Percentiles rank a stretch among this genome's conserved stretches.
These are phyloP conservation scores for Gambusia holbrooki DNA, from an alignment of 2,113 vertebrate species.

Conservation along the genomic window DNA sequence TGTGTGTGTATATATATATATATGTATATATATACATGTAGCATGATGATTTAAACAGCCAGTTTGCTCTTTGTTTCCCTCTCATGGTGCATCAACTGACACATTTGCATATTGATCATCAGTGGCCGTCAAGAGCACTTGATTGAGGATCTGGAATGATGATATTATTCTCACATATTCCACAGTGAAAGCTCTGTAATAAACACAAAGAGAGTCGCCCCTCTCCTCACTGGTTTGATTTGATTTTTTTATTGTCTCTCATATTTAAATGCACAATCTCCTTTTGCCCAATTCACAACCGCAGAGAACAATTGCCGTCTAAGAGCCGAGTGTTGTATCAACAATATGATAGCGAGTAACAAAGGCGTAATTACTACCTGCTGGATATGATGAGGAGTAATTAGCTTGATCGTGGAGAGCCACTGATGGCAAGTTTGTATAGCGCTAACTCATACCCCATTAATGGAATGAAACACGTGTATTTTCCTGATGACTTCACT, in stretches of 20 bases:
- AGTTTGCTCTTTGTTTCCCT: constrained; percentile 59
- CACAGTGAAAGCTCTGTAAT: constrained; percentile 65
- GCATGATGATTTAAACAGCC: constrained; percentile 50
- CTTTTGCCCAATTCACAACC: constrained; percentile 57
- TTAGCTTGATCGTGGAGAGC: constrained; percentile 70
- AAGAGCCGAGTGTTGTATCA: constrained; percentile 77
- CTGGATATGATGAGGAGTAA: constrained; percentile 79
- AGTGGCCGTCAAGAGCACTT: constrained; percentile 66
- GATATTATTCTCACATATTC: constrained; percentile 42
- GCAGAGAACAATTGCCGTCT: constrained; percentile 70
- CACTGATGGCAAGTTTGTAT: constrained; percentile 63
- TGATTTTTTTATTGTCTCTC: constrained; percentile 62
- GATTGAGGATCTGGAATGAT: constrained; percentile 54
- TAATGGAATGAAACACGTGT: constrained; percentile 55
- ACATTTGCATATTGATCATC: constrained; percentile 56
- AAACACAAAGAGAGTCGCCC: constrained; percentile 50
- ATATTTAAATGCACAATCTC: constrained; percentile 74
- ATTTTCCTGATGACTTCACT: constrained; percentile 38
- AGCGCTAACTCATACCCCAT: constrained; percentile 47
- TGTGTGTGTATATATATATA: too few relatives aligned
- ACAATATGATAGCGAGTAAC: constrained; percentile 75
- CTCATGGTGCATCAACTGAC: constrained; percentile 29
- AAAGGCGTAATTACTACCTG: constrained; percentile 83
- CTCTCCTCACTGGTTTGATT: constrained; percentile 23
- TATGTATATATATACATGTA: constrained; percentile 3